Percentiles rank a stretch among this genome's conserved stretches.
Conservation (phyloP, 2,888 invertebrate species). For the Ptychoptera contaminata region DNA sequence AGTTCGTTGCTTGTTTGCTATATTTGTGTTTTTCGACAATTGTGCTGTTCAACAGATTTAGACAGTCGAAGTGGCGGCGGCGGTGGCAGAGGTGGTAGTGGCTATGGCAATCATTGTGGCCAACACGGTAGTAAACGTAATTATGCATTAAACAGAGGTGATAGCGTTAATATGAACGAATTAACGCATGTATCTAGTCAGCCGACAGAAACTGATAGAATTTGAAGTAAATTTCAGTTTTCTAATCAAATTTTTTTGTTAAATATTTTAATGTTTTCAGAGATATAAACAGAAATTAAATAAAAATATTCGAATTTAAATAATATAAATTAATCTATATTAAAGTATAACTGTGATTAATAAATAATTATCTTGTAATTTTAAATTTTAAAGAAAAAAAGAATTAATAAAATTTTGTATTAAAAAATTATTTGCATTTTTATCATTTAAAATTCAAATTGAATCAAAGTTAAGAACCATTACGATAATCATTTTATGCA, state of each 20-base stretch:
- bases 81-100: slow-evolving; percentile 11
- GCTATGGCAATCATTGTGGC: slow-evolving; percentile 4
- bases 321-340: no score
- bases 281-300: no score
- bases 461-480: no score
- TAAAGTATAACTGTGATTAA: no score
- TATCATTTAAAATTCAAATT: no score
- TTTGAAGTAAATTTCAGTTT: slow-evolving; percentile 17
- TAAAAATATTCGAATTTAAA: no score
- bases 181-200: slow-evolving; percentile 42
- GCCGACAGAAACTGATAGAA: slow-evolving; percentile 42
- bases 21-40: slow-evolving; percentile 45
- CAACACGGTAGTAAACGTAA: slow-evolving; percentile 11
- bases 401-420: no score
- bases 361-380: no score
- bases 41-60: slow-evolving; percentile 40
- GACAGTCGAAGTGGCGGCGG: slow-evolving; percentile 16
- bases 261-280: no score
- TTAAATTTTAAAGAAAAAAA: no score
- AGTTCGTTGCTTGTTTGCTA: slow-evolving; percentile 48
- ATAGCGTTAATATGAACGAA: slow-evolving; percentile 43
- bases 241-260: not conserved
- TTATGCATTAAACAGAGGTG: slow-evolving; percentile 20
- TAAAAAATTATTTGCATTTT: no score
- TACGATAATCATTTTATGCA: no score